These are phyloP conservation scores for Calephelis virginiensis DNA, from an alignment of 1,140 invertebrate species.

Conservation along the genomic window DNA sequence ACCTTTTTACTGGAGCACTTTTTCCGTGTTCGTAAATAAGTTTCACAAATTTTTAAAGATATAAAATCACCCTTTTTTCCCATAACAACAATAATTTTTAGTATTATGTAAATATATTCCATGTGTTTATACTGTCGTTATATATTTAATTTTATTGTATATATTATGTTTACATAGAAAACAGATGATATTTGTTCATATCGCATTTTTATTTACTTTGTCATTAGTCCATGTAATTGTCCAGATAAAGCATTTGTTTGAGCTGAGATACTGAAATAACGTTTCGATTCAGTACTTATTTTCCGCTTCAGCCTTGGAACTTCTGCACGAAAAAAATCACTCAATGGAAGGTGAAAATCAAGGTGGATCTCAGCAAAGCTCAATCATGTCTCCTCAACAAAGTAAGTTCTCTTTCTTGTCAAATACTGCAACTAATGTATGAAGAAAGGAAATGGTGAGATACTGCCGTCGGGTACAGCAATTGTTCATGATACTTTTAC, in stretches of 20 bases:
- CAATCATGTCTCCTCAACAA: conserved; percentile 64
- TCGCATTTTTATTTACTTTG: conserved; percentile 2
- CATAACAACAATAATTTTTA: too few relatives aligned
- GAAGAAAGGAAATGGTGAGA: too few relatives aligned
- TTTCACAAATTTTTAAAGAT: too few relatives aligned
- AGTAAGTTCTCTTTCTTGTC: conserved; percentile 44
- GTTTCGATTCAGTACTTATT: conserved; percentile 11
- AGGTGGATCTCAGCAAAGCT: conserved; percentile 53
- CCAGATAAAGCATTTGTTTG: background rate
- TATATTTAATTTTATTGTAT: background rate
- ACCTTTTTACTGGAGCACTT: too few relatives aligned
- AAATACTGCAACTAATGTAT: too few relatives aligned
- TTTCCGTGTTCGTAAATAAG: too few relatives aligned
- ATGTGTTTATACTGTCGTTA: too few relatives aligned
- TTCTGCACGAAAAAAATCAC: conserved; percentile 58
- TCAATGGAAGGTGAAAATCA: conserved; percentile 56
- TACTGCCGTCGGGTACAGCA: too few relatives aligned
- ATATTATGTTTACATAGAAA: background rate
- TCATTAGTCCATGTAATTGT: background rate
- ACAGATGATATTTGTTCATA: background rate
- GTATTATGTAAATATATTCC: too few relatives aligned
- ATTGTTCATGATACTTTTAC: too few relatives aligned
- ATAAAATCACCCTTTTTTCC: too few relatives aligned
- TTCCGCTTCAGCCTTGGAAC: conserved; percentile 52
- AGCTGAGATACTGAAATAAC: background rate